phyloP scores from a whole-genome alignment of 2,113 vertebrate species.

The Cavia porcellus region DNA sequence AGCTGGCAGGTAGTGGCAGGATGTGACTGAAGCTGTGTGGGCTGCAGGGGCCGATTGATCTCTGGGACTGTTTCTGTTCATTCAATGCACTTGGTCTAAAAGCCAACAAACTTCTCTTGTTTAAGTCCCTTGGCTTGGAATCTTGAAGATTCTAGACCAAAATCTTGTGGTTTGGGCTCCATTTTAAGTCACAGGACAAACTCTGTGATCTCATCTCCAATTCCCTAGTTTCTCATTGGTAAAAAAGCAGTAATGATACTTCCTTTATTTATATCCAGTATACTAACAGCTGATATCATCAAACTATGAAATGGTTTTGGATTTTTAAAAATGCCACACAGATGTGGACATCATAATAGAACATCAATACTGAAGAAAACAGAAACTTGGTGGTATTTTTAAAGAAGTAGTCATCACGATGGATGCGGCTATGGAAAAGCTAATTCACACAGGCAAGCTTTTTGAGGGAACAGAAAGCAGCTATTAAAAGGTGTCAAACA shows the following conservation, averaged over 20 bases:
- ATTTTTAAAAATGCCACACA: background rate
- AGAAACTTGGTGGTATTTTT: background rate
- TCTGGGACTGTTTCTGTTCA: background rate
- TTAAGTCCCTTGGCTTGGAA: background rate
- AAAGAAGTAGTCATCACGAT: background rate
- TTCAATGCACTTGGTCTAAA: background rate
- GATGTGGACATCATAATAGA: background rate
- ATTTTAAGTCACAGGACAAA: background rate
- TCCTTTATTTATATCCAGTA: rapidly evolving
- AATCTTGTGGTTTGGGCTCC: background rate
- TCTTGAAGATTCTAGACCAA: background rate
- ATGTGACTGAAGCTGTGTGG: background rate
- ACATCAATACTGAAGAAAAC: background rate
- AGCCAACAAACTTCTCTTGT: background rate
- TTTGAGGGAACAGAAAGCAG: slow-evolving; percentile 45
- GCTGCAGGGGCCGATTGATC: background rate
- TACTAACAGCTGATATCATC: background rate
- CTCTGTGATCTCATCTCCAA: background rate
- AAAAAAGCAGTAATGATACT: background rate
- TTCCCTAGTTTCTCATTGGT: background rate
- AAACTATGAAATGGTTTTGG: background rate
- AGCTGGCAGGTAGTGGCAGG: background rate
- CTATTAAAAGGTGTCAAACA: slow-evolving; percentile 50
- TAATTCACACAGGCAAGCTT: background rate
- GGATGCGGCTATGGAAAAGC: background rate